These are phyloP conservation scores for Arctocebus calabarensis DNA, from an alignment of 2,797 vertebrate genomes.

Conservation along the genomic window DNA sequence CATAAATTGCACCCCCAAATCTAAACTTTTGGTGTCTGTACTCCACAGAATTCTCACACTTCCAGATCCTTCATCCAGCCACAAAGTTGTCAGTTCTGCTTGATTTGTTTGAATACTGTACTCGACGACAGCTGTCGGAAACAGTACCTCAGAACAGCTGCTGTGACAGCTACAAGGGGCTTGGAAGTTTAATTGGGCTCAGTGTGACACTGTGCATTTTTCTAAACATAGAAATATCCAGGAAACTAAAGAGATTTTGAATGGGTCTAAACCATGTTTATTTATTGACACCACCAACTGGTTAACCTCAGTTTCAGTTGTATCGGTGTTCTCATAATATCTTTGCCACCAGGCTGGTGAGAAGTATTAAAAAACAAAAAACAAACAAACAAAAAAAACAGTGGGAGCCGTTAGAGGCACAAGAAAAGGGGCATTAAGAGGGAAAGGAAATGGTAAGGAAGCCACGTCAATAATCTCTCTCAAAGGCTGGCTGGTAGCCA, in stretches of 20 bases:
- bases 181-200: constrained; percentile 86
- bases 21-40: constrained; percentile 63
- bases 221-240: constrained; percentile 76
- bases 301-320: constrained; percentile 82
- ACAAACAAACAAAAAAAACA: constrained; percentile 61
- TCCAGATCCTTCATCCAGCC: constrained; percentile 69
- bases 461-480: constrained; percentile 80
- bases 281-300: constrained; percentile 85
- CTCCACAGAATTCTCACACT: constrained; percentile 61
- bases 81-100: constrained; percentile 86
- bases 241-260: constrained; percentile 78
- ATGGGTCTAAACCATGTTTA: constrained; percentile 80
- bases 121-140: constrained; percentile 91
- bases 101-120: constrained; percentile 87
- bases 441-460: constrained; percentile 75
- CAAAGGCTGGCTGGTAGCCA: constrained; percentile 77
- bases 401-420: constrained; percentile 35
- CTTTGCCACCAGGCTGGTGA: constrained; percentile 74
- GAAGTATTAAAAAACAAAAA: constrained; percentile 11
- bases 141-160: constrained; percentile 90
- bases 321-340: constrained; percentile 77
- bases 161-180: constrained; percentile 86
- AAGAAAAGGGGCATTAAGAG: constrained; percentile 76
- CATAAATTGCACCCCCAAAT: constrained; percentile 44
- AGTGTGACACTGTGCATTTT: constrained; percentile 83